A percentile compares a stretch with the other conserved stretches of the same genome.
Conservation (phyloP, 2,113 vertebrate species). For the Hippolais icterina region DNA sequence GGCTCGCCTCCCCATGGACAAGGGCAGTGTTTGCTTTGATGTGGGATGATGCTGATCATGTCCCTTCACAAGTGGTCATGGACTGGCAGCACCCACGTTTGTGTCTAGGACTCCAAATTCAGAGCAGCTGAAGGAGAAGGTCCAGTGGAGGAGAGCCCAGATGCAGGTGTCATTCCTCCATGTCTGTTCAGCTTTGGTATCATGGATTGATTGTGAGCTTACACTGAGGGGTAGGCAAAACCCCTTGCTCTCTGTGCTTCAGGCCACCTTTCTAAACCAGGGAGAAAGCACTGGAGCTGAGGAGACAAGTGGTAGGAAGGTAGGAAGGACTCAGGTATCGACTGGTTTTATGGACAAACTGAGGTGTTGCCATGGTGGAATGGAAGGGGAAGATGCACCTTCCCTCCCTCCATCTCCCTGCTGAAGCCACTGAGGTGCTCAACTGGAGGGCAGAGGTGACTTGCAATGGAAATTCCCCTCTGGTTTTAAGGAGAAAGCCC, state of each 20-base stretch:
- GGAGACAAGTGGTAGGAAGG: neutral
- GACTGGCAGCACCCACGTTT: rapidly evolving
- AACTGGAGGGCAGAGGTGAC: neutral
- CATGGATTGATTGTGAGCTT: neutral
- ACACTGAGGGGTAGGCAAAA: rapidly evolving
- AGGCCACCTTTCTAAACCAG: neutral
- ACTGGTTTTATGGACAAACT: rapidly evolving
- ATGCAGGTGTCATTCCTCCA: neutral
- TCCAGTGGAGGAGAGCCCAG: neutral
- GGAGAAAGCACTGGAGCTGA: neutral
- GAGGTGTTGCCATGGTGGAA: neutral
- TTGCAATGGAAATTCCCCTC: neutral
- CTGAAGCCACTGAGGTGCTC: neutral
- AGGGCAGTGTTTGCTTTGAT: neutral
- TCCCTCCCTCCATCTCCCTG: neutral
- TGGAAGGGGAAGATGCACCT: neutral
- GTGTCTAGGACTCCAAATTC: neutral
- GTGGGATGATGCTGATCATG: neutral
- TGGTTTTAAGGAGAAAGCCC: neutral
- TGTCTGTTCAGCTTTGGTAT: neutral
- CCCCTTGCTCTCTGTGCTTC: neutral
- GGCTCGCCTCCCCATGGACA: neutral
- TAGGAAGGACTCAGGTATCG: neutral
- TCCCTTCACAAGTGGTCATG: neutral
- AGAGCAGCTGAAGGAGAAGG: neutral